Evolutionary conservation across 2,888 invertebrate species (phyloP).

Genomic region (Leptopilina myrica): DNA sequence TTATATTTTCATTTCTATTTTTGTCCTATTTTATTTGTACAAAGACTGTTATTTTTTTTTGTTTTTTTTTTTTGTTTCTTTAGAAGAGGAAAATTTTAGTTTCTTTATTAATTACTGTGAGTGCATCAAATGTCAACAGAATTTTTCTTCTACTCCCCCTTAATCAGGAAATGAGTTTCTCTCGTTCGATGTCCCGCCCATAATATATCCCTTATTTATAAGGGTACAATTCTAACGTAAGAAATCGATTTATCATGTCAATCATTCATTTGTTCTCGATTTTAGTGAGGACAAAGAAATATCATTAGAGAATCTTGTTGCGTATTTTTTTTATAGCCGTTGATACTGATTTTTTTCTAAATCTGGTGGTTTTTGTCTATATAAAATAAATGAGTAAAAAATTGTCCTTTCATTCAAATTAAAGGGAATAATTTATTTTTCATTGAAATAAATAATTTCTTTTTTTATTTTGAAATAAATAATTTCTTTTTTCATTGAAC

Average conservation of each 20-base stretch:
- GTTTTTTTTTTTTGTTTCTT: constrained; percentile 1
- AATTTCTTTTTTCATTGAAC: background rate
- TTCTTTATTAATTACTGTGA: constrained; percentile 25
- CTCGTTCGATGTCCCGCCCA: constrained; percentile 22
- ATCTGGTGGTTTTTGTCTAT: too few relatives aligned
- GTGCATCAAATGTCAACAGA: constrained; percentile 27
- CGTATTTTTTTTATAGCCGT: background rate
- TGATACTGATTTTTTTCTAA: background rate
- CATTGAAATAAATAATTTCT: too few relatives aligned
- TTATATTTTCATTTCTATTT: background rate
- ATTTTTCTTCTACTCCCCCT: constrained; percentile 20
- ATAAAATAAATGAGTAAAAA: too few relatives aligned
- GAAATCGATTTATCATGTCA: constrained; percentile 25
- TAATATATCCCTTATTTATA: constrained; percentile 30
- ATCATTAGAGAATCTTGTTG: background rate
- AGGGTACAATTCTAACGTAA: constrained; percentile 6
- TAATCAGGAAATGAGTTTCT: constrained; percentile 39
- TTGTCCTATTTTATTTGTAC: background rate
- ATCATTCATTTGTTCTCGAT: constrained; percentile 9
- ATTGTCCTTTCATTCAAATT: too few relatives aligned
- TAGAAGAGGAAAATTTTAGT: background rate
- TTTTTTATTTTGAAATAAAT: too few relatives aligned
- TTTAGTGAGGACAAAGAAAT: background rate
- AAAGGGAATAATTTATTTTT: too few relatives aligned
- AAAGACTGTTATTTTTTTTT: background rate